Percentiles rank a stretch among this genome's conserved stretches.
phyloP scores from a whole-genome alignment of 2,113 vertebrate species.

The Menura novaehollandiae region DNA sequence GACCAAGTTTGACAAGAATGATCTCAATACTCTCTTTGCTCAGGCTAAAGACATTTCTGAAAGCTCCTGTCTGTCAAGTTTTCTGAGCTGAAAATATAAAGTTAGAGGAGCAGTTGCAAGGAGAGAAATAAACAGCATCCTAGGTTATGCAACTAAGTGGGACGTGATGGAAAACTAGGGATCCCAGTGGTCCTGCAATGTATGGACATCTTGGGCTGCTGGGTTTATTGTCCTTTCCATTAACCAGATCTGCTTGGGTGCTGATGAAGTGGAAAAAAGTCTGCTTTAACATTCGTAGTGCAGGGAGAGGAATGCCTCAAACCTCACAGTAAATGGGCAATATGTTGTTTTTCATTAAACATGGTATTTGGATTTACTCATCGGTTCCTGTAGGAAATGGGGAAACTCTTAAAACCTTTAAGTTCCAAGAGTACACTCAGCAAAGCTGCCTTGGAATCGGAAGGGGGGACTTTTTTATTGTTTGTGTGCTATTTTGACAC shows the following conservation, averaged over 20 bases:
- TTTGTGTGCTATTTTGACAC: conserved; percentile 60
- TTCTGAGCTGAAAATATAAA: not conserved
- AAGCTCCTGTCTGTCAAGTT: not conserved
- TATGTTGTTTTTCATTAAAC: not conserved
- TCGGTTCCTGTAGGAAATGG: conserved; percentile 21
- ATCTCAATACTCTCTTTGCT: not conserved
- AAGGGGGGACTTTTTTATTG: not conserved
- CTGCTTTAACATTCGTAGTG: not conserved
- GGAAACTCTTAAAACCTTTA: conserved; percentile 38
- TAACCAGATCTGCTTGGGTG: not conserved
- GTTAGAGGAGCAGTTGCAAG: not conserved
- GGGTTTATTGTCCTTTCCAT: not conserved
- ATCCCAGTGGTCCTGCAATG: not conserved
- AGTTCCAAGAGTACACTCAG: conserved; percentile 38
- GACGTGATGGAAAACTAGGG: not conserved
- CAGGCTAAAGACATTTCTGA: not conserved
- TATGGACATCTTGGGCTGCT: not conserved
- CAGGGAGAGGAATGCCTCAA: not conserved
- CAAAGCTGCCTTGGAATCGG: conserved; percentile 33
- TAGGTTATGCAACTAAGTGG: not conserved
- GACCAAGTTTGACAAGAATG: conserved; percentile 4
- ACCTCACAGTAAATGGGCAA: not conserved
- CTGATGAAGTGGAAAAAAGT: conserved; percentile 17
- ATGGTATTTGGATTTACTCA: not conserved
- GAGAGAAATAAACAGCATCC: not conserved